Evolutionary conservation across 2,888 invertebrate species (phyloP), one percentile per base, ranked within the genome.

Genomic region (Netelia inedita): DNA sequence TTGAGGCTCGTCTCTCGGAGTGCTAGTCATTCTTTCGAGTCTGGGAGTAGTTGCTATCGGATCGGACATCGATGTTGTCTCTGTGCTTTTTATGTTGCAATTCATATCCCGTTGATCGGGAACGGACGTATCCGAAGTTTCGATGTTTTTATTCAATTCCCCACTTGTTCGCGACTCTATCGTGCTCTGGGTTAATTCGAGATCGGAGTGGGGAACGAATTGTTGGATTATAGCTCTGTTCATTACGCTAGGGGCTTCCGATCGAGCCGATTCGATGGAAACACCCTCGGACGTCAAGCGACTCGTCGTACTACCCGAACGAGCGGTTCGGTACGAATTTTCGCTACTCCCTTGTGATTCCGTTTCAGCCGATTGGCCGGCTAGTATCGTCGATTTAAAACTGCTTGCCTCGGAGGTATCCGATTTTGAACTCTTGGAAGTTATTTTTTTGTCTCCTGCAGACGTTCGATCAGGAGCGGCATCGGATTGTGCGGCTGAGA

Each of bases 381-480:
- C 85, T 14, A 83, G 28, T 57, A 86, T 84, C 9, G 82, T 76
- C 0, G 87, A 86, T 63, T 74, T 69, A 72, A 65, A 76, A 61
- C 83, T 84, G 21, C 76, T n/a, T 1, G 75, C 72, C 10, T 11
- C 68, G 1, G 87, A 79, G 9, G 53, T 75, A 6, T 78, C 78
- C 9, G 57, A 57, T 9, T 69, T 59, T 0, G 76, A 11, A 14
- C 8, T 63, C 28, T 61, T 55, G 28, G 73, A 46, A 68, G 53
- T 19, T 2, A 57, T 55, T n/a, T 16, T 69, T 28, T 23, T 23
- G 16, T 61, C 55, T 3, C 61, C 14, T 6, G 61, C 21, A 14
- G 6, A 50, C 35, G 21, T 43, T 55, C 8, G 23, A 0, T 65
- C 28, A 19, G 11, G n/a, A 8, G 14, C 41, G 1, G 11, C 8